phyloP scores from a whole-genome alignment of 2,797 vertebrate genomes.

The Mus minutoides region DNA sequence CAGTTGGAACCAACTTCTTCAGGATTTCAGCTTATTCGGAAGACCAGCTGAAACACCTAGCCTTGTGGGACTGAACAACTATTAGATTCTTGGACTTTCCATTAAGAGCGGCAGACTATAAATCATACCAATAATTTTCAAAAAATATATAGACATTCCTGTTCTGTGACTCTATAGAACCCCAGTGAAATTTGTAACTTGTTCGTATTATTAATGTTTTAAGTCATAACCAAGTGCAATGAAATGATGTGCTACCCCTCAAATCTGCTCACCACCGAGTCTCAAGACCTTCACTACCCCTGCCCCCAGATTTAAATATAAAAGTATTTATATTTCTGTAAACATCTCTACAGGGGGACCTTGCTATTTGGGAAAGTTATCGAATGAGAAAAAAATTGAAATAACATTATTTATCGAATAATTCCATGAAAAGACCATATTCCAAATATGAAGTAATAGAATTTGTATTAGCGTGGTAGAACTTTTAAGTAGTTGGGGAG shows the following conservation, averaged over 20 bases:
- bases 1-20: neutral
- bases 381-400: constrained; percentile 49
- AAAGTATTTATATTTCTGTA: constrained; percentile 51
- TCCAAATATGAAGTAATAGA: constrained; percentile 41
- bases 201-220: neutral
- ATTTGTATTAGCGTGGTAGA: neutral
- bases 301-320: constrained; percentile 28
- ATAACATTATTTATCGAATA: constrained; percentile 27
- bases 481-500: neutral
- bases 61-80: neutral
- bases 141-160: neutral
- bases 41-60: neutral
- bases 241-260: neutral
- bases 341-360: constrained; percentile 21
- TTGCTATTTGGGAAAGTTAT: constrained; percentile 28
- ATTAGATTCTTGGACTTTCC: neutral
- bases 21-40: neutral
- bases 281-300: neutral
- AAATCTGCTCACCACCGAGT: constrained; percentile 22
- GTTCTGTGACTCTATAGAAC: neutral
- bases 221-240: neutral
- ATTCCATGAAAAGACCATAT: neutral
- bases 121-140: neutral
- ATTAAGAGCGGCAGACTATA: neutral
- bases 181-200: neutral